Evolutionary conservation across 1,140 invertebrate species (phyloP).

Genomic region (Ceratina calcarata): DNA sequence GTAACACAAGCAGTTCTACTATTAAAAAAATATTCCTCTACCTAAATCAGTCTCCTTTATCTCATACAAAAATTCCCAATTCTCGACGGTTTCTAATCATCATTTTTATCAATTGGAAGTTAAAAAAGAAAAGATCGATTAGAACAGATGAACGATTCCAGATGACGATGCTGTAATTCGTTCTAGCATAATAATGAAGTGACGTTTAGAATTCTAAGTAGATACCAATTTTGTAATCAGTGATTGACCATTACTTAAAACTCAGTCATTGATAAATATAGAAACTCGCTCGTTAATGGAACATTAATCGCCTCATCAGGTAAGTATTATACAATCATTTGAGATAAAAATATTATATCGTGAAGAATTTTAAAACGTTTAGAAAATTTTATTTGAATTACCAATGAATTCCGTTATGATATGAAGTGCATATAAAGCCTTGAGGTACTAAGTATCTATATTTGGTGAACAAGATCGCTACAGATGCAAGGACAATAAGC

Average conservation of each 20-base stretch:
- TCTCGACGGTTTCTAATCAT: no score
- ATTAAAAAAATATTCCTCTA: background rate
- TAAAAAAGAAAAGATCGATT: background rate
- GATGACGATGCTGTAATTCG: background rate
- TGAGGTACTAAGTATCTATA: constrained; percentile 19
- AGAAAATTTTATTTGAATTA: background rate
- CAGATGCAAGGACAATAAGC: constrained; percentile 39
- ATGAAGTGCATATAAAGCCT: background rate
- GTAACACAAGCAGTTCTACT: constrained; percentile 11
- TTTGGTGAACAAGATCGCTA: constrained; percentile 34
- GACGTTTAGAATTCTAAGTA: background rate
- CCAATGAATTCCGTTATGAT: background rate
- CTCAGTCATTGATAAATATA: constrained; percentile 3
- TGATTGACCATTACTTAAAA: background rate
- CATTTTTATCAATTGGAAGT: background rate
- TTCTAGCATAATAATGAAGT: background rate
- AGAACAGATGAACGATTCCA: background rate
- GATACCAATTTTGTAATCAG: background rate
- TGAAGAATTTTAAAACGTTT: no score
- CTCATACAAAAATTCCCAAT: background rate
- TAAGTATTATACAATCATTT: background rate
- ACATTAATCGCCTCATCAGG: background rate
- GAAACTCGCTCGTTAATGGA: background rate
- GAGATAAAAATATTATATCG: no score
- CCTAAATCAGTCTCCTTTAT: background rate